phyloP scores from a whole-genome alignment of 1,140 invertebrate genomes.

The Spodoptera litura region DNA sequence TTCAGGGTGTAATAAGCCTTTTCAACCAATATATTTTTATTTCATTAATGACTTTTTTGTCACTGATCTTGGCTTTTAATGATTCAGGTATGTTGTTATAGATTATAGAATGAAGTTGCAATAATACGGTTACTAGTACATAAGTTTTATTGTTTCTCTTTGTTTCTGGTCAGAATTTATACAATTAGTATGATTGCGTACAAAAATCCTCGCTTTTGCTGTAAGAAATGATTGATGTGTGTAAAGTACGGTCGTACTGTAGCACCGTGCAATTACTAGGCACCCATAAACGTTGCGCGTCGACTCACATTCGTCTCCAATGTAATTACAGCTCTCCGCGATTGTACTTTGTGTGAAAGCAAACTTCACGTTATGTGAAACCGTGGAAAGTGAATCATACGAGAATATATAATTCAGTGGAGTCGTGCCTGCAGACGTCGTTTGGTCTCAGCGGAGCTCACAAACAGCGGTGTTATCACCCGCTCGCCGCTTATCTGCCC shows the following conservation, averaged over 20 bases:
- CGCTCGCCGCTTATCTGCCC: constrained; percentile 35
- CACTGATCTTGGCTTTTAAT: too few species aligned
- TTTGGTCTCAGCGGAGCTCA: not conserved
- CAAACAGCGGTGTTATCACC: constrained; percentile 16
- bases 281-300: not conserved
- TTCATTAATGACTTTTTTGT: too few species aligned
- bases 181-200: not conserved
- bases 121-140: too few species aligned
- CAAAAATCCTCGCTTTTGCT: not conserved
- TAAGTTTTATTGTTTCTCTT: not conserved
- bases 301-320: constrained; percentile 12
- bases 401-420: too few species aligned
- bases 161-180: not conserved
- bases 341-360: not conserved
- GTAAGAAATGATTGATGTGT: too few species aligned
- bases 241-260: too few species aligned
- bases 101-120: too few species aligned
- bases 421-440: not conserved
- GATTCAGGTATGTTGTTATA: too few species aligned
- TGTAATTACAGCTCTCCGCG: not conserved
- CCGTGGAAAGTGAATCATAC: not conserved
- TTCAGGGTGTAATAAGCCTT: too few species aligned
- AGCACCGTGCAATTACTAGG: not conserved
- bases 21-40: too few species aligned
- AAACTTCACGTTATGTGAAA: not conserved